Evolutionary conservation across 2,888 invertebrate species (phyloP), one percentile per base, ranked within the genome.

Genomic region (Ochropacha duplaris): DNA sequence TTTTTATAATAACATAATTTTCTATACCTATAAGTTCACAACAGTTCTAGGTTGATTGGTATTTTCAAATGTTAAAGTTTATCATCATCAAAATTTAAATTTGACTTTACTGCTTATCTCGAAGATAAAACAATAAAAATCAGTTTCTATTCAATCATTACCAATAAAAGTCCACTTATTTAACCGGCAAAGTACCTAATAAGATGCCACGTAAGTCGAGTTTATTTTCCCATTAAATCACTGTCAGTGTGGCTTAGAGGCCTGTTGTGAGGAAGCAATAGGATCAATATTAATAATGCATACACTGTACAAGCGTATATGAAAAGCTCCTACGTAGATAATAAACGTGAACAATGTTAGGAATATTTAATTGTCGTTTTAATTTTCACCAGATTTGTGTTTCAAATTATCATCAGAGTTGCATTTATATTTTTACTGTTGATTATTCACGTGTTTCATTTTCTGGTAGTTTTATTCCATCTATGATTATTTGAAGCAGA

Each of bases 281-380:
- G 22, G 36, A 36, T 50, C 55, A 36, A 49, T 39, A 49, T 57
- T 50, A 57, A 50, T 58, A 58, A 56, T 52, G 55, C 55, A 58
- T 54, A 49, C 22, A 34, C 16, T 49, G 12, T 34, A 4, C 50
- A 19, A 8, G 44, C 19, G 19, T 19, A 44, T n/a, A 44, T n/a
- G 19, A 2, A 44, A 44, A 44, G 6, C 44, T 44, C 39, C 39
- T 39, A 36, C 36, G 11, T 14, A 14, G 36, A 4, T 4, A 24
- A 36, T 36, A 36, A 36, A 14, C 14, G 36, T 6, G 14, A 36
- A 36, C 14, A 36, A 36, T 16, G 39, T 44, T 19, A 2, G 39
- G 19, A 19, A 14, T 4, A 39, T 39, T 8, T 4, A 28, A 19
- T 44, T 19, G 6, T 44, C 36, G 6, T n/a, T 36, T n/a, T 9